These are phyloP conservation scores for Cerastoderma edule DNA, from an alignment of 2,888 invertebrate species.

Conservation along the genomic window DNA sequence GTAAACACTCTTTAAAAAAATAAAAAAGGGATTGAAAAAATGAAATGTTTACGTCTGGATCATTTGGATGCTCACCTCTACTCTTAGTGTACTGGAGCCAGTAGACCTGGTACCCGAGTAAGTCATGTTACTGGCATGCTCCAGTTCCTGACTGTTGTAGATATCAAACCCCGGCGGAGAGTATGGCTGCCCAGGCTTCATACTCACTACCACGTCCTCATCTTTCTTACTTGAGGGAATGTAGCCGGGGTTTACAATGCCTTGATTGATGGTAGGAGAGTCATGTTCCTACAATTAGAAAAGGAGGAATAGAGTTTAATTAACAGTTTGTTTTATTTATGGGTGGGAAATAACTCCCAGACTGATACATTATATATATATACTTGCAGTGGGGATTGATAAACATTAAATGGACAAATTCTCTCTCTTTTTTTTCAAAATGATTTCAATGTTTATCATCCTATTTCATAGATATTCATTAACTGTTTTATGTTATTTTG, in stretches of 20 bases:
- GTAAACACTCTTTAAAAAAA: too few relatives aligned
- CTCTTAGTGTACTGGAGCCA: slow-evolving; percentile 56
- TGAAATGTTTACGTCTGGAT: background rate
- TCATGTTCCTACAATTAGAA: slow-evolving; percentile 32
- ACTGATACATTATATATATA: too few relatives aligned
- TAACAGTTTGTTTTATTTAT: too few relatives aligned
- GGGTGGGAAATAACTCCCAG: too few relatives aligned
- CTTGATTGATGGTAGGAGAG: slow-evolving; percentile 26
- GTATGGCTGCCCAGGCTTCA: slow-evolving; percentile 2
- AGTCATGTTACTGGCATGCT: slow-evolving; percentile 59
- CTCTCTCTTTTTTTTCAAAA: too few relatives aligned
- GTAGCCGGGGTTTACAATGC: slow-evolving; percentile 40
- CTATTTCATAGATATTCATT: too few relatives aligned
- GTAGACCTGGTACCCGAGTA: slow-evolving; percentile 41
- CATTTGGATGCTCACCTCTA: slow-evolving; percentile 56
- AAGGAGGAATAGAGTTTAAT: too few relatives aligned
- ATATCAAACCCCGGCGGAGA: slow-evolving; percentile 7
- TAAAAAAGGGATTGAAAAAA: too few relatives aligned
- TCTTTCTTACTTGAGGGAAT: slow-evolving; percentile 7
- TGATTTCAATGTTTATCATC: too few relatives aligned
- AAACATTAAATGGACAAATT: too few relatives aligned
- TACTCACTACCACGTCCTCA: background rate
- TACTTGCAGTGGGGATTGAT: too few relatives aligned
- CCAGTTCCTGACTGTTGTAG: slow-evolving; percentile 50
- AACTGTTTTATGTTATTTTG: too few relatives aligned